A percentile compares a stretch with the other conserved stretches of the same genome.
phyloP scores from a whole-genome alignment of 2,888 invertebrate species.

The Drosophila macrospina region DNA sequence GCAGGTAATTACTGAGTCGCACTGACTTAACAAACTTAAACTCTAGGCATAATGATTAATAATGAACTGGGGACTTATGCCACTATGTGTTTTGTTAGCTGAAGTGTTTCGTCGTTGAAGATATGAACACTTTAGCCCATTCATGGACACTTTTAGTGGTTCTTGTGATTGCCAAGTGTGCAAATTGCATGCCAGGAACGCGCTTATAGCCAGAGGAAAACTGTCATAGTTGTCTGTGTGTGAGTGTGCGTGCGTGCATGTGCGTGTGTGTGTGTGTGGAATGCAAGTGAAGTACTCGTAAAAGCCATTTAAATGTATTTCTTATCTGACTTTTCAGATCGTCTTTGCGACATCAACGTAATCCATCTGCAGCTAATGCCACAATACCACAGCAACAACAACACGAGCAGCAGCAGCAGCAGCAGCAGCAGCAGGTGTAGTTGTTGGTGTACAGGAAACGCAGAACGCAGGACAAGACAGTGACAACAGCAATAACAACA shows the following conservation, averaged over 20 bases:
- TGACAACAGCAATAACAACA: constrained; percentile 12
- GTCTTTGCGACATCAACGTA: constrained; percentile 46
- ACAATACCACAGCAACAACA: constrained; percentile 33
- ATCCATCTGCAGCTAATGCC: constrained; percentile 68
- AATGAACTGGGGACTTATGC: constrained; percentile 39
- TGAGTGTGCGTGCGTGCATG: constrained; percentile 26
- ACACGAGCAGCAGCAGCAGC: constrained; percentile 14
- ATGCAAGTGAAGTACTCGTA: constrained; percentile 42
- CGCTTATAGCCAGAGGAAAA: constrained; percentile 1
- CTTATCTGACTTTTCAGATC: constrained; percentile 74
- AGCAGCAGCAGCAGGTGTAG: constrained; percentile 34
- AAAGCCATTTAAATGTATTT: constrained; percentile 63
- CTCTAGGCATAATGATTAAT: constrained; percentile 49
- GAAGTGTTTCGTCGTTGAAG: constrained; percentile 47
- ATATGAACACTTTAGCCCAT: constrained; percentile 74
- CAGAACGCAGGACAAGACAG: constrained; percentile 48
- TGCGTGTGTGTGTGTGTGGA: constrained; percentile 33
- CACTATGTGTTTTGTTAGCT: constrained; percentile 19
- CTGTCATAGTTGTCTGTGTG: constrained; percentile 12
- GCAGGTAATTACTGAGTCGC: constrained; percentile 50
- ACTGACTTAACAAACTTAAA: constrained; percentile 22
- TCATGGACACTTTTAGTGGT: constrained; percentile 66
- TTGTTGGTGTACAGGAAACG: constrained; percentile 66
- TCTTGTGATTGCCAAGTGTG: constrained; percentile 47
- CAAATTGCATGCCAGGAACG: constrained; percentile 51